Base-by-base conservation (phyloP, 2,113 vertebrate species). In the Antechinus stuartii region DNA sequence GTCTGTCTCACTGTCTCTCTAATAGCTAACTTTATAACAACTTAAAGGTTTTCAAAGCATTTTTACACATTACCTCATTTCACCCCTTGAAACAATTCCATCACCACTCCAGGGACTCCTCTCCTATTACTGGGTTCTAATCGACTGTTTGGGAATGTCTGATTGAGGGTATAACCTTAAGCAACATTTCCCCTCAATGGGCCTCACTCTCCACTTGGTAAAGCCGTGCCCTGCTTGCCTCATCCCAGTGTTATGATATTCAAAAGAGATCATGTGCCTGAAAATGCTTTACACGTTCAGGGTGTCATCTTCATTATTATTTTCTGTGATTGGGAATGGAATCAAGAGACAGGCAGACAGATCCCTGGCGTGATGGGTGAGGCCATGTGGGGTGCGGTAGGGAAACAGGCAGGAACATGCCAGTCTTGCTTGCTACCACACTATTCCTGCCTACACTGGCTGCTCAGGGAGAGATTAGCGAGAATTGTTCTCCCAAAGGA, bases 391-490 rank as follows among this genome's bases (percentile, higher is more conserved):
- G 47, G 90, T 47, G 90, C 14, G 47, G 90, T 30, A 90, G 3
- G 56, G 84, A 89, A 61, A 54, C 97, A 90, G 95, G 96, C 92
- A 94, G 89, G 92, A 90, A 96, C 94, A 84, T 0, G 94, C 96
- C 22, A 0, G 24, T 55, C 35, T 12, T 35, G 8, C 61, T 56
- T 84, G 96, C 92, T 90, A 42, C 91, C 26, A 9, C 3, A 27
- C n/a, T 84, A 42, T 84, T 84, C n/a, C 96, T 95, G 94, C 25
- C 6, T 14, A 84, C 50, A 91, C 68, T 89, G 97, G 97, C 96
- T 98, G 97, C 95, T 96, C 84, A 55, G 55, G 56, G 96, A 92
- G 94, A 95, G 97, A 90, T 96, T 76, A 89, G 94, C 52, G 30
- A 47, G 90, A 46, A 5, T 57, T 53, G 49, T 90, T 27, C 53